phyloP scores from a whole-genome alignment of 1,140 invertebrate species.

The Pachyrhynchus sulphureomaculatus region DNA sequence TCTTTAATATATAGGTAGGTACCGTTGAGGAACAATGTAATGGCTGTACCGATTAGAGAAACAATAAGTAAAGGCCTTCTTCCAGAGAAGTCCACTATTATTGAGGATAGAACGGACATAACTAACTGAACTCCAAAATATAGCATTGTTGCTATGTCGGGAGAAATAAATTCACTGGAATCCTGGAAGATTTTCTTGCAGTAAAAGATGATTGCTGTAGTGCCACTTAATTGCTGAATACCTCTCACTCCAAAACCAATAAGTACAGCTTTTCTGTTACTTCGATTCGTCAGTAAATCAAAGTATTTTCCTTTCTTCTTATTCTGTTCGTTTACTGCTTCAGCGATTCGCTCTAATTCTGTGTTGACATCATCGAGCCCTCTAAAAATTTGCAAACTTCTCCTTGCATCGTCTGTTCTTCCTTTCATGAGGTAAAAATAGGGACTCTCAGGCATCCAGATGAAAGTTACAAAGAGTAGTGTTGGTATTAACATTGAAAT shows the following conservation, averaged over 20 bases:
- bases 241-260: conserved; percentile 64
- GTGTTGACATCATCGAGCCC: conserved; percentile 35
- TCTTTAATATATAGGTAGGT: too few species aligned
- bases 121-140: conserved; percentile 65
- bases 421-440: conserved; percentile 65
- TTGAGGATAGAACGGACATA: conserved; percentile 61
- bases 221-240: conserved; percentile 75
- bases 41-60: conserved; percentile 57
- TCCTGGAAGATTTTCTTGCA: conserved; percentile 71
- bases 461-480: conserved; percentile 62
- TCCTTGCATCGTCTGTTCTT: conserved; percentile 59
- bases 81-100: conserved; percentile 71
- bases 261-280: conserved; percentile 64
- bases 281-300: conserved; percentile 58
- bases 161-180: conserved; percentile 52
- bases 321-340: conserved; percentile 59
- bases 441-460: conserved; percentile 48
- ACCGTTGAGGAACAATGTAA: too few species aligned
- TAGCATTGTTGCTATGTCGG: conserved; percentile 55
- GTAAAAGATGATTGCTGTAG: conserved; percentile 75
- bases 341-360: conserved; percentile 61
- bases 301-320: conserved; percentile 56
- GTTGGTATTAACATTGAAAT: conserved; percentile 59
- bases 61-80: conserved; percentile 67
- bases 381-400: conserved; percentile 51